Evolutionary conservation across 2,888 invertebrate species (phyloP), one percentile per base, ranked within the genome.

Genomic region (Leucophenga maculata): DNA sequence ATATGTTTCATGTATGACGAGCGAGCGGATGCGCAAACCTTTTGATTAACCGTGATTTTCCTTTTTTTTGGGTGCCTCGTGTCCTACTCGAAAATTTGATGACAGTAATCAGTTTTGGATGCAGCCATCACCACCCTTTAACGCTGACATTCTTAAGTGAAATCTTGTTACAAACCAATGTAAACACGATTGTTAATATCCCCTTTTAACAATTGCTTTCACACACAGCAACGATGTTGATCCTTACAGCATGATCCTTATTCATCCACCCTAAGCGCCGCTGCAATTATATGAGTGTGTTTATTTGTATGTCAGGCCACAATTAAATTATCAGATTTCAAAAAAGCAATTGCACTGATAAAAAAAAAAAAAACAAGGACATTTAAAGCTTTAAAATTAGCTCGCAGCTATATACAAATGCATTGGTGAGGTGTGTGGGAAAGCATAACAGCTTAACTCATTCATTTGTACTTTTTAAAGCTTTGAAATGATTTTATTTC

Each of bases 131-230:
- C 50, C 68, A 66, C 59, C 31, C 67, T 68, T 75, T 71, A 75
- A 77, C 79, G 74, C 84, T 84, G 87, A 87, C 87, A 84, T 82
- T 82, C 85, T 86, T 86, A 86, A 88, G 88, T 87, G 84, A 85
- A 88, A 88, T 87, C 87, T 86, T 85, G 86, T 88, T 87, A 86
- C 82, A 84, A 88, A 87, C 83, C 83, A 86, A 85, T 87, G 86
- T 87, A 85, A 87, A 88, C 87, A 86, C 80, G 83, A 84, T 80
- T 84, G 83, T 85, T 86, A 85, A 85, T 83, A 85, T 16, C 26
- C 26, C 26, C n/a, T n/a, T n/a, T 55, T 32, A 32, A 32, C 60
- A 64, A 64, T 64, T 64, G 64, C 26, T 48, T 22, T 26, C 62
- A 64, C 62, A 64, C 62, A 46, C 22, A 18, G 52, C 31, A n/a